Percentiles rank a stretch among this genome's conserved stretches.
Evolutionary conservation across 2,797 vertebrate genomes (phyloP).

Genomic region (Onychomys arenicola): DNA sequence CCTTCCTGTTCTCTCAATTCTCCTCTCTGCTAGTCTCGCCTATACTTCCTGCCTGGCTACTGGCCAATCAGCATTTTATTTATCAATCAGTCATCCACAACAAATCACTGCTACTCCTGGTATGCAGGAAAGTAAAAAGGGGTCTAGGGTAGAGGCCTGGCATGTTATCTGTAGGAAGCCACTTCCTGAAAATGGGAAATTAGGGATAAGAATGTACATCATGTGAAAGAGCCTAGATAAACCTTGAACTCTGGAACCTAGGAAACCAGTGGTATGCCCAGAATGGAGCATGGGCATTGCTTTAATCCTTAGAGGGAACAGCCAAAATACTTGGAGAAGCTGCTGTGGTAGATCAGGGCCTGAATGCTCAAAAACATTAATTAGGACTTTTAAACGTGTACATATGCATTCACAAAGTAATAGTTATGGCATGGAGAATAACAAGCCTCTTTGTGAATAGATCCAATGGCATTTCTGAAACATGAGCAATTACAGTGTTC

Average conservation of each 20-base stretch:
- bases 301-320: background rate
- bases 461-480: constrained; percentile 71
- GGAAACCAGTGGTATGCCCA: background rate
- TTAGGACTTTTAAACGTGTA: constrained; percentile 6
- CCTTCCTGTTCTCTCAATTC: no score
- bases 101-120: background rate
- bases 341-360: background rate
- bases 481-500: constrained; percentile 63
- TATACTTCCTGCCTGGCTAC: no score
- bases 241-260: background rate
- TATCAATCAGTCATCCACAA: no score
- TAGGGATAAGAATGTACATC: background rate
- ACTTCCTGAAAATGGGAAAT: background rate
- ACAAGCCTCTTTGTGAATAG: constrained; percentile 56
- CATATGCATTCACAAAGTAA: constrained; percentile 55
- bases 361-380: constrained; percentile 36
- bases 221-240: background rate
- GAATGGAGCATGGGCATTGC: background rate
- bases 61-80: no score
- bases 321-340: constrained; percentile 29
- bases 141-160: background rate
- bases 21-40: no score
- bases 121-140: background rate
- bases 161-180: background rate
- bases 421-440: constrained; percentile 66